phyloP scores from a whole-genome alignment of 2,113 vertebrate species.

The Anolis carolinensis region DNA sequence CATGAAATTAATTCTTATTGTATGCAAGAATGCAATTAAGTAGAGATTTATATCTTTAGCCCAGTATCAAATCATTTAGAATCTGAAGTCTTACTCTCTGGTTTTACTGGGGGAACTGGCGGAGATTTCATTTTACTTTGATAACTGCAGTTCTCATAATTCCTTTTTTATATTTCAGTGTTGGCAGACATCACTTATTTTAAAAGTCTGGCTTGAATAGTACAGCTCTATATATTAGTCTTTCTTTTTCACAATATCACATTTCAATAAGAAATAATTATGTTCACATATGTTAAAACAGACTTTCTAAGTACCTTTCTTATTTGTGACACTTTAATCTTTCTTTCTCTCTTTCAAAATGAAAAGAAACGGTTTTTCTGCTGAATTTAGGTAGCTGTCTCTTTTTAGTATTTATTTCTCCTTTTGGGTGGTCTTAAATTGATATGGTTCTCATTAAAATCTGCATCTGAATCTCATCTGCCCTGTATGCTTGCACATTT shows the following conservation, averaged over 20 bases:
- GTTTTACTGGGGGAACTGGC: not conserved
- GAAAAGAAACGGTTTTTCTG: not conserved
- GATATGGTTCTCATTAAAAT: constrained; percentile 58
- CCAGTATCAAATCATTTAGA: not conserved
- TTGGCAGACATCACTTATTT: not conserved
- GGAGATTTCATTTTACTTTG: not conserved
- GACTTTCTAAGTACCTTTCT: not conserved
- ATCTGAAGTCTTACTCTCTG: not conserved
- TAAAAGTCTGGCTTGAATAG: not conserved
- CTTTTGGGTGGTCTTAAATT: constrained; percentile 71
- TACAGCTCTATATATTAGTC: not conserved
- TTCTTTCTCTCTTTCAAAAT: not conserved
- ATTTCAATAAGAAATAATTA: constrained; percentile 5
- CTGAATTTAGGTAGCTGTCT: constrained; percentile 8
- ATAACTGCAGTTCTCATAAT: not conserved
- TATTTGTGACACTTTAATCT: constrained; percentile 11
- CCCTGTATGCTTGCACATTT: too few relatives aligned
- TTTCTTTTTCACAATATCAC: not conserved
- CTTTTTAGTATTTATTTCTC: constrained; percentile 29
- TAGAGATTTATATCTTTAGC: not conserved
- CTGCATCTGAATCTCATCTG: constrained; percentile 70
- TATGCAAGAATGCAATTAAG: not conserved
- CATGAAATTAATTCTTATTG: not conserved
- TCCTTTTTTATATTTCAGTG: not conserved
- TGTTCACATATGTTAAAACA: not conserved